Conservation (phyloP, 2,888 invertebrate genomes). For the Odontothrips loti region DNA sequence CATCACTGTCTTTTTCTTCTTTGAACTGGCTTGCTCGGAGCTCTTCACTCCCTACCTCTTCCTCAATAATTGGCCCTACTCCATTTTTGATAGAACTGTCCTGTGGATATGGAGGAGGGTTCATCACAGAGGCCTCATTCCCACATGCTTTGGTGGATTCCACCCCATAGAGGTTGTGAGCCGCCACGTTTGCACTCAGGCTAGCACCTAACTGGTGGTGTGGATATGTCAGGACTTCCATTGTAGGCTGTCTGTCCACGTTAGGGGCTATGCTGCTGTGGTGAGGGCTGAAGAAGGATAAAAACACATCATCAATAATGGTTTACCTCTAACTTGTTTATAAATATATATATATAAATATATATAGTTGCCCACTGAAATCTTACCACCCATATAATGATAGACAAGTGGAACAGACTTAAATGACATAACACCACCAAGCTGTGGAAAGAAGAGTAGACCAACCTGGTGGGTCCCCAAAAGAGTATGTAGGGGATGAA, state of each 20-base stretch:
- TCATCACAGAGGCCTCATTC: neutral
- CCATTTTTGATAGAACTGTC: neutral
- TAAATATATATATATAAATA: neutral
- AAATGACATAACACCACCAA: neutral
- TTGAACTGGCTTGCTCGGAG: neutral
- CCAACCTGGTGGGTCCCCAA: neutral
- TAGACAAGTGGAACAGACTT: neutral
- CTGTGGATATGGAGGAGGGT: neutral
- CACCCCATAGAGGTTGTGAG: neutral
- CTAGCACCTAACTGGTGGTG: neutral
- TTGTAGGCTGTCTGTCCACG: neutral
- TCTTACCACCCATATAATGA: too few relatives aligned
- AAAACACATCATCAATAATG: neutral
- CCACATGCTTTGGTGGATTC: neutral
- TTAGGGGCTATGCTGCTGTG: neutral
- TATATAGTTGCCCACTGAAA: neutral
- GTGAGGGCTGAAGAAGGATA: neutral
- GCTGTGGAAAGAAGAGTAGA: neutral
- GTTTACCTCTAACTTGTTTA: neutral
- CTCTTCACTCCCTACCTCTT: neutral
- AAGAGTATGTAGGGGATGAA: neutral
- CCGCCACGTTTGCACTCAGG: neutral
- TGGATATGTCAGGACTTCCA: conserved; percentile 10
- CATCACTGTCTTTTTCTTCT: conserved; percentile 3
- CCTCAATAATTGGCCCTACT: neutral